Evolutionary conservation across 2,888 invertebrate species (phyloP), one percentile per base, ranked within the genome.

Genomic region (Lasioglossum morio): DNA sequence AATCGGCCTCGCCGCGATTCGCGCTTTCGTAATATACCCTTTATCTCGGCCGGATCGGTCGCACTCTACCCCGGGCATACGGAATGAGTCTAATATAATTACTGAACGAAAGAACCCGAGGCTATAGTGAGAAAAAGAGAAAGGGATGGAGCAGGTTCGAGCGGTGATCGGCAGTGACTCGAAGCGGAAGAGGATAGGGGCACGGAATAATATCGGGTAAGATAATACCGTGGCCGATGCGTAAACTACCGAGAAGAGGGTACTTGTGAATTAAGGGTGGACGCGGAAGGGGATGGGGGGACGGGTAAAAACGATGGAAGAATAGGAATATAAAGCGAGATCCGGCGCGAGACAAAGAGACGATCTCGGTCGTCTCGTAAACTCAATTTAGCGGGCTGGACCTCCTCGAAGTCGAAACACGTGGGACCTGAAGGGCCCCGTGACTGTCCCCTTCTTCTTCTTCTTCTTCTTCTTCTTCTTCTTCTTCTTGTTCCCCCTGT

Each of bases 361-460:
- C 73, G 37, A 43, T 30, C 69, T 69, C 73, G 90, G 72, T 90
- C 91, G 92, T 93, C 93, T 94, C 94, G 94, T 95, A 94, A 95
- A 94, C 91, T 94, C 93, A 92, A 94, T 94, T 94, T 94, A 92
- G 93, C 93, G 85, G 87, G 90, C 87, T 90, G 93, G 93, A 93
- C 93, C 93, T 92, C 92, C 93, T 91, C 91, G 92, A 88, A 92
- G 92, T 66, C 84, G 89, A 87, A 91, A 91, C 92, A 91, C 90
- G 91, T 92, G 91, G 90, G 88, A 89, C 82, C 89, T 27, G 81
- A 70, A 86, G 82, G 72, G 70, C 74, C 66, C 30, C 37, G 74
- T 16, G 53, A 48, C 53, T 69, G 57, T 63, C 53, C 30, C 46
- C 23, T 23, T 57, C 46, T 37, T 66, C 78, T 70, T 60, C 57